Evolutionary conservation across 2,113 vertebrate genomes (phyloP), one percentile per base, ranked within the genome.

Genomic region (Laticauda colubrina): DNA sequence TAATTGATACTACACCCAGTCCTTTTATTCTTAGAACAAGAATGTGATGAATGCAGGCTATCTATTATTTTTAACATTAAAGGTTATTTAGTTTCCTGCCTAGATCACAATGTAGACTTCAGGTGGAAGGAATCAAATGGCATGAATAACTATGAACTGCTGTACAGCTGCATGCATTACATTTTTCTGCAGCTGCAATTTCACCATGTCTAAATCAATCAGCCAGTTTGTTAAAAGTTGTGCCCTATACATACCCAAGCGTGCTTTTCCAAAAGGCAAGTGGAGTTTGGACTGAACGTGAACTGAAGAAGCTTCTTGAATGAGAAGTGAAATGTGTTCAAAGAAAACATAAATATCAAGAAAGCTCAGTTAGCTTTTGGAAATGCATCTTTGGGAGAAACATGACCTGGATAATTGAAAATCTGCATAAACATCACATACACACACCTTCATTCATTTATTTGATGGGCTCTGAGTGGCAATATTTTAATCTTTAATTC

Each of bases 41-140:
- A 14, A 69, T 57, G 93, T 59, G 55, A 5, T 89, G 85, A 93
- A 39, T 94, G 93, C 95, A 54, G 93, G 93, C 95, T 94, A 89
- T 91, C 61, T 89, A 91, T 96, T 95, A 87, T 90, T 94, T 95
- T 96, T 96, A 97, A 94, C 59, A 86, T 94, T 96, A 95, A 95
- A 93, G 92, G 53, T 12, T 95, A 90, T 91, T 95, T 96, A 91
- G 86, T 92, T 56, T 93, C 64, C 87, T 95, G 55, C 88, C 90
- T 56, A 92, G 91, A 92, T 9, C 90, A 94, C 92, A 87, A 94
- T 95, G 45, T 90, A 91, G 92, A 93, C 94, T 94, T 90, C 89
- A 93, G 91, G 85, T 59, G 85, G 95, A 89, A 92, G 91, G 93
- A 95, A 94, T 91, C 0, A 6, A 85, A 45, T 94, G 93, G 53